These are phyloP conservation scores for Parnassius apollo DNA, from an alignment of 2,888 invertebrate genomes.

Conservation along the genomic window DNA sequence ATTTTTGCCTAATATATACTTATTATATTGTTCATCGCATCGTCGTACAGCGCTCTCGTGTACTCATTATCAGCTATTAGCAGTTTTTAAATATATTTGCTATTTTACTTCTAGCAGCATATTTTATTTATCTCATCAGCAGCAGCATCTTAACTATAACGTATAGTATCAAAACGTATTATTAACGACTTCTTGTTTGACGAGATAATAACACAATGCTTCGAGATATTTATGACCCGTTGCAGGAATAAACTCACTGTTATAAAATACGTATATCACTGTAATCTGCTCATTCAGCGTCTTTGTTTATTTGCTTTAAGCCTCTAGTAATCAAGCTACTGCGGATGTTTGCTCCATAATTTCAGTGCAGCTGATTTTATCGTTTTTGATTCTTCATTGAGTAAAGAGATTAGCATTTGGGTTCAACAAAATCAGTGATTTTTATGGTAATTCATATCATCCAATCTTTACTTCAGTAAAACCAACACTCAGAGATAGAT, in stretches of 20 bases:
- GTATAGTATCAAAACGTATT: neutral
- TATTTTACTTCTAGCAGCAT: too few species aligned
- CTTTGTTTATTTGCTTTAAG: constrained; percentile 18
- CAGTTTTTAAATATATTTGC: too few species aligned
- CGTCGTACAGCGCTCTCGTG: too few species aligned
- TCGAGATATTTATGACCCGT: constrained; percentile 12
- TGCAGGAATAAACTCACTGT: neutral
- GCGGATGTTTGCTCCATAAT: constrained; percentile 19
- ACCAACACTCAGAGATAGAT: neutral
- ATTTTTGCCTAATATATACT: too few species aligned
- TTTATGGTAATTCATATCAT: neutral
- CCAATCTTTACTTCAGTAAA: neutral
- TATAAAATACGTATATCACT: constrained; percentile 7
- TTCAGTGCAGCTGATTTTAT: constrained; percentile 10
- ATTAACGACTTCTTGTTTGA: neutral
- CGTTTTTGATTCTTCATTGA: constrained; percentile 5
- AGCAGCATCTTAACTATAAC: too few species aligned
- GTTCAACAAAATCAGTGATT: constrained; percentile 1
- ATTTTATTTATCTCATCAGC: too few species aligned
- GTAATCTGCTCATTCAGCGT: constrained; percentile 11
- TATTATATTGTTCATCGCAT: too few species aligned
- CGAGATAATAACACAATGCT: neutral
- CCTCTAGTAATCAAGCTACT: constrained; percentile 14
- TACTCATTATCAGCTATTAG: too few species aligned
- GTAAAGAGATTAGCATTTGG: neutral